These are phyloP conservation scores for Sylvietta virens DNA, from an alignment of 2,113 vertebrate genomes.

Conservation along the genomic window DNA sequence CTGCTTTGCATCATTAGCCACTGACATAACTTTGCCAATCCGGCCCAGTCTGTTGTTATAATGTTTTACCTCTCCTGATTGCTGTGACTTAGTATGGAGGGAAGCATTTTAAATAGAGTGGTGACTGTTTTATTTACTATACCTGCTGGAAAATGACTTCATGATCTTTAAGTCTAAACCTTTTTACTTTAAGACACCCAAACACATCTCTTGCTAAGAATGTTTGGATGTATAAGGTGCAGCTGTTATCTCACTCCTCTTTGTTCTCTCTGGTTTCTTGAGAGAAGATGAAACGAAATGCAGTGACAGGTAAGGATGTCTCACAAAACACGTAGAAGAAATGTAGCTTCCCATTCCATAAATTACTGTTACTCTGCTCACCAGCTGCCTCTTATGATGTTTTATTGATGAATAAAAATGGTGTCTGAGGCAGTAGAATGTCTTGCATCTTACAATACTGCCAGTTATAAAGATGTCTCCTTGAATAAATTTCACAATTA, in stretches of 20 bases:
- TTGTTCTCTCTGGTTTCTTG: constrained; percentile 29
- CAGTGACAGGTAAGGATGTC: constrained; percentile 51
- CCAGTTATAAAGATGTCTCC: constrained; percentile 50
- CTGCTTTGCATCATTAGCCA: not conserved
- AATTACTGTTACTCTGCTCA: constrained; percentile 47
- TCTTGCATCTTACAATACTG: not conserved
- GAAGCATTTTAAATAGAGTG: not conserved
- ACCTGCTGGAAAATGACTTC: not conserved
- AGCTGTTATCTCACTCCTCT: not conserved
- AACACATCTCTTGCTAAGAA: not conserved
- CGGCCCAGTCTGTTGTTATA: not conserved
- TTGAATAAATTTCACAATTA: constrained; percentile 64
- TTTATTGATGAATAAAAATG: constrained; percentile 68
- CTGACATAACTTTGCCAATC: not conserved
- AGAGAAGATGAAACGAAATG: constrained; percentile 38
- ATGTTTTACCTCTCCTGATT: not conserved
- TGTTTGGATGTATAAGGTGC: not conserved
- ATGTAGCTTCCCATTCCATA: constrained; percentile 48
- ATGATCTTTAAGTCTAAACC: not conserved
- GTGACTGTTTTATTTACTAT: not conserved
- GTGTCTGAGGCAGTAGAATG: constrained; percentile 45
- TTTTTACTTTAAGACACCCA: not conserved
- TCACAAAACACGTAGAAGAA: constrained; percentile 33
- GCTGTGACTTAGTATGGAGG: not conserved
- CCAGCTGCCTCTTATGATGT: constrained; percentile 52